These are phyloP conservation scores for Columba guinea DNA, from an alignment of 2,797 vertebrate species.

Conservation along the genomic window DNA sequence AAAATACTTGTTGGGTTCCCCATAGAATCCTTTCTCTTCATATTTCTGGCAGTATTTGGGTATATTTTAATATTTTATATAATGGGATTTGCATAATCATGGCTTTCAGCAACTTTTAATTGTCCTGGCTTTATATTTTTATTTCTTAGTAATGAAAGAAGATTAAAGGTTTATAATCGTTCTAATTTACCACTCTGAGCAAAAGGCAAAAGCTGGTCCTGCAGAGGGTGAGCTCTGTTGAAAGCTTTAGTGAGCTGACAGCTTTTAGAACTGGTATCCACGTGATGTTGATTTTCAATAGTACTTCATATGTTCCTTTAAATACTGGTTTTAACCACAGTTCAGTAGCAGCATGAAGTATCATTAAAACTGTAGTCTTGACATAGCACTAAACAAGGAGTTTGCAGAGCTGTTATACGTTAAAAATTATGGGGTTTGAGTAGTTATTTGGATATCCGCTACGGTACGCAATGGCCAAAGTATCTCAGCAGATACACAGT, in stretches of 20 bases:
- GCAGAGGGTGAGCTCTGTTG: constrained; percentile 1
- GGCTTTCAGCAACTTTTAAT: constrained; percentile 46
- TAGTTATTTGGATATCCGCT: not conserved
- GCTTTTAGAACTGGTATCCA: not conserved
- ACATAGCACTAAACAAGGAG: not conserved
- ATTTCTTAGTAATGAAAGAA: constrained; percentile 56
- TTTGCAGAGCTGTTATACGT: constrained; percentile 27
- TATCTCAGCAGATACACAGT: not conserved
- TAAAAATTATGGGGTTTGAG: constrained; percentile 29
- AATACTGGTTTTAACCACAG: constrained; percentile 47
- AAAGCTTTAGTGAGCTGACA: constrained; percentile 34
- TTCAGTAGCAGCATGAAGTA: constrained; percentile 49
- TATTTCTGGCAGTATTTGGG: not conserved
- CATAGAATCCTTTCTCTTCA: not conserved
- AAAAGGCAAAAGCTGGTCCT: constrained; percentile 31
- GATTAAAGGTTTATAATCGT: constrained; percentile 55
- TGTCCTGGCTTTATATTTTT: constrained; percentile 50
- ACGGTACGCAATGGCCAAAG: not conserved
- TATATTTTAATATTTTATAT: constrained; percentile 1
- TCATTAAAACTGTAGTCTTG: constrained; percentile 46
- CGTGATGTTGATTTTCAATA: constrained; percentile 16
- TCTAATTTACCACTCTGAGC: constrained; percentile 49
- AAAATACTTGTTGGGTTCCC: not conserved
- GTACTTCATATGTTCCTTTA: constrained; percentile 3
- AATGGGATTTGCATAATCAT: constrained; percentile 40